Conservation (phyloP, 1,140 invertebrate species). For the Coptotermes formosanus region DNA sequence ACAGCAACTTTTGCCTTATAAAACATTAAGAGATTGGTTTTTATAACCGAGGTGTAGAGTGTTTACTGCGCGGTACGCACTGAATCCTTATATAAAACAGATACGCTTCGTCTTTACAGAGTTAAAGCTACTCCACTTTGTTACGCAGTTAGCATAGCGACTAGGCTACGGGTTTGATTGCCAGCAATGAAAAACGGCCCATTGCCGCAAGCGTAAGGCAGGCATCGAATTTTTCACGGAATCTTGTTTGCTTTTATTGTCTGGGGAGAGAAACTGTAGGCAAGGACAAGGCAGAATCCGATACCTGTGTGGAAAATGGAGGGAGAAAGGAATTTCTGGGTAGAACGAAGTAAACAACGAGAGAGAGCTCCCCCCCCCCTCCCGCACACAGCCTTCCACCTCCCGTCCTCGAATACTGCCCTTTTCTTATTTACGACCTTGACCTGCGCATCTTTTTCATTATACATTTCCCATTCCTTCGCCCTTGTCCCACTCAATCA, state of each 20-base stretch:
- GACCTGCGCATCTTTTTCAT: not conserved
- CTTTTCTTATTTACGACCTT: not conserved
- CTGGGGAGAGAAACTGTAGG: not conserved
- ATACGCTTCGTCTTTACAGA: too few relatives aligned
- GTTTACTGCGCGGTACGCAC: too few relatives aligned
- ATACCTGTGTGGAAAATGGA: too few relatives aligned
- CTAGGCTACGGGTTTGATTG: too few relatives aligned
- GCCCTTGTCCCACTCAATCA: not conserved
- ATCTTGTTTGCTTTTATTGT: not conserved
- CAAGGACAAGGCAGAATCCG: not conserved
- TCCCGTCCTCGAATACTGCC: not conserved
- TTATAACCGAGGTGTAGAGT: too few relatives aligned
- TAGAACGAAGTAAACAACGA: not conserved
- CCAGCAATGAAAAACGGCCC: too few relatives aligned
- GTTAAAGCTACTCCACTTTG: too few relatives aligned
- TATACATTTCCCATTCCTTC: not conserved
- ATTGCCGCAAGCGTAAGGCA: not conserved
- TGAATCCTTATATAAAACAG: too few relatives aligned
- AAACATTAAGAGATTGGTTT: too few relatives aligned
- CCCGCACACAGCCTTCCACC: not conserved
- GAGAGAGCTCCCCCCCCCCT: not conserved
- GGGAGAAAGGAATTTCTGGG: not conserved
- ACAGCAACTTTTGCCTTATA: too few relatives aligned
- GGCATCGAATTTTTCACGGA: not conserved
- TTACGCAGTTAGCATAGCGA: too few relatives aligned